Evolutionary conservation across 2,888 invertebrate species (phyloP), one percentile per base, ranked within the genome.

Genomic region (Proisotoma minuta): DNA sequence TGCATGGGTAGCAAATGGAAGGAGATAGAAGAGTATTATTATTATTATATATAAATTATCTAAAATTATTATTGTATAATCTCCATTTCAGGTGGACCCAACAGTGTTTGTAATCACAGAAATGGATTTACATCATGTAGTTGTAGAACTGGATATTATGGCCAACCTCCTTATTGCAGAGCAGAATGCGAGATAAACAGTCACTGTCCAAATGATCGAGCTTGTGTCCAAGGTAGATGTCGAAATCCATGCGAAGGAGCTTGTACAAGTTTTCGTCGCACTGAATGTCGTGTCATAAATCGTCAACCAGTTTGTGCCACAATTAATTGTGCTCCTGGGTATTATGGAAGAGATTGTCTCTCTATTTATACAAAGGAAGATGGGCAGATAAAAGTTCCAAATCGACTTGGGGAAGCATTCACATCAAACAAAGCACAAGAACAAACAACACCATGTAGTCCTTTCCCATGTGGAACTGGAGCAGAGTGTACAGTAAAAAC

Each of bases 231-330:
- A 2, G 63, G 57, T 23, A 59, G 54, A 27, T 72, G 72, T 49
- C 57, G 59, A 34, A 67, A 72, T 57, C 72, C 72, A 1, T 72
- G 72, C 43, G 66, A 60, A 3, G 72, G 72, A n/a, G 72, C 70
- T 4, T 77, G 77, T 59, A 75, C 74, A 8, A 58, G 58, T 18
- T 64, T 62, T 47, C 63, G 60, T 12, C 54, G 59, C 15, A 75
- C 75, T 10, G 67, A 72, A 29, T 77, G 76, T 57, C 68, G 71
- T 26, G 75, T 75, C 3, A 63, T 73, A 20, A 75, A 75, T 59
- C 73, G 76, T 59, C 67, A 70, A 47, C 74, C 76, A 4, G 72
- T 75, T n/a, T 78, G 78, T 57, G 68, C 71, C 22, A 57, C 62
- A 4, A 60, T 60, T n/a, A 62, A 66, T 39, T 78, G 77, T 66